These are phyloP conservation scores for Stenurella melanura DNA, from an alignment of 2,888 invertebrate species.

Conservation along the genomic window DNA sequence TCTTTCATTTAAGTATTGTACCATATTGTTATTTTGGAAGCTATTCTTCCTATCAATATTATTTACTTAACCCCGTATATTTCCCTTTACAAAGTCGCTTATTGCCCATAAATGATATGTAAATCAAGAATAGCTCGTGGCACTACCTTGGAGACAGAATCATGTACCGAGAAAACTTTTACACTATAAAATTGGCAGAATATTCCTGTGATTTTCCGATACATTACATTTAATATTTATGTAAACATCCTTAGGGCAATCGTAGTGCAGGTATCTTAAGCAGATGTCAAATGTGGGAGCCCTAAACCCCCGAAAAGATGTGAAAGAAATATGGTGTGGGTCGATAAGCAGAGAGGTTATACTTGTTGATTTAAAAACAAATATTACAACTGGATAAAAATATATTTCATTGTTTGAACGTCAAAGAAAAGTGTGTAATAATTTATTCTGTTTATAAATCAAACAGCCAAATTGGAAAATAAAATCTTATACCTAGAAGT, in stretches of 20 bases:
- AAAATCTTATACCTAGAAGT: no score
- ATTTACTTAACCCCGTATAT: not conserved
- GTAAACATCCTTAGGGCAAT: constrained; percentile 43
- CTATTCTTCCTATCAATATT: no score
- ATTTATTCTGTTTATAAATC: no score
- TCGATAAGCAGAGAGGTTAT: no score
- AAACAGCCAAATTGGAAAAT: no score
- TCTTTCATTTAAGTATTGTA: no score
- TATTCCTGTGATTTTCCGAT: constrained; percentile 46
- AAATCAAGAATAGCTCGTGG: constrained; percentile 20
- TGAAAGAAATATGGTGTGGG: no score
- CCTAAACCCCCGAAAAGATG: not conserved
- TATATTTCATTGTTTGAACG: no score
- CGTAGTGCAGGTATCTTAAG: constrained; percentile 29
- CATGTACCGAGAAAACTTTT: constrained; percentile 32
- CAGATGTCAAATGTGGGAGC: constrained; percentile 4
- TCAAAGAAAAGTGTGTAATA: no score
- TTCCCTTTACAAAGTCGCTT: not conserved
- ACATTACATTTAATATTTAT: constrained; percentile 47
- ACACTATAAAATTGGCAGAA: constrained; percentile 43
- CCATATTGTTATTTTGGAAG: no score
- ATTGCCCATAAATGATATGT: not conserved
- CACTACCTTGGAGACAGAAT: constrained; percentile 5
- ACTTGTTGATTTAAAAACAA: no score
- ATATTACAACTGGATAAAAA: no score